phyloP scores from a whole-genome alignment of 2,797 vertebrate genomes.

The Coluber constrictor region DNA sequence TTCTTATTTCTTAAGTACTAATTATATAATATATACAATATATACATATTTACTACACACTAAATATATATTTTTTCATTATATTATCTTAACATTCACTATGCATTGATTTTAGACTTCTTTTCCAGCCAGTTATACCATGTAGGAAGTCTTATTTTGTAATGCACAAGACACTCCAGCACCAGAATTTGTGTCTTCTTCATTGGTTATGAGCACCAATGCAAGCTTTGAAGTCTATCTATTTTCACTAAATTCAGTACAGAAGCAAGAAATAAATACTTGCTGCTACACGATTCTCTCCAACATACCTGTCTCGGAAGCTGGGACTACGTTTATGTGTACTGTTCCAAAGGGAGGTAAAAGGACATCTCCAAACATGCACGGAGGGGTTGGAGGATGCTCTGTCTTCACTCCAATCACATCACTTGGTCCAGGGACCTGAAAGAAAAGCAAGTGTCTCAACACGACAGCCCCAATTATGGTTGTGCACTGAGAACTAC shows the following conservation, averaged over 20 bases:
- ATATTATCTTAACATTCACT: too few species aligned
- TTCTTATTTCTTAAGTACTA: too few species aligned
- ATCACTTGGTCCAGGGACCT: constrained; percentile 55
- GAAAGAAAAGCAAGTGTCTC: not conserved
- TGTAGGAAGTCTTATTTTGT: too few species aligned
- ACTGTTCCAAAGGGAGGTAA: constrained; percentile 72
- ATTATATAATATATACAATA: too few species aligned
- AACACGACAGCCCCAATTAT: not conserved
- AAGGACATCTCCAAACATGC: constrained; percentile 79
- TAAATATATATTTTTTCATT: too few species aligned
- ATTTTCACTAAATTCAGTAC: too few species aligned
- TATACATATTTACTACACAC: too few species aligned
- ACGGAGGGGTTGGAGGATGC: constrained; percentile 78
- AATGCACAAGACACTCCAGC: not conserved
- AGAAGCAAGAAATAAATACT: not conserved
- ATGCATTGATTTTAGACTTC: too few species aligned
- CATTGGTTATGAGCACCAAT: not conserved
- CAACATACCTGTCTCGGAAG: constrained; percentile 18
- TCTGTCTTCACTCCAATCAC: constrained; percentile 75
- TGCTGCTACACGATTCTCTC: not conserved
- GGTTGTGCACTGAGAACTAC: not conserved
- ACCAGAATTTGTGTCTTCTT: too few species aligned
- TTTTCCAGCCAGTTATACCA: too few species aligned
- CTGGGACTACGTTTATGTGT: constrained; percentile 67
- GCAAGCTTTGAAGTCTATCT: not conserved